Evolutionary conservation across 2,888 invertebrate species (phyloP), one percentile per base, ranked within the genome.

Genomic region (Meloe dianella): DNA sequence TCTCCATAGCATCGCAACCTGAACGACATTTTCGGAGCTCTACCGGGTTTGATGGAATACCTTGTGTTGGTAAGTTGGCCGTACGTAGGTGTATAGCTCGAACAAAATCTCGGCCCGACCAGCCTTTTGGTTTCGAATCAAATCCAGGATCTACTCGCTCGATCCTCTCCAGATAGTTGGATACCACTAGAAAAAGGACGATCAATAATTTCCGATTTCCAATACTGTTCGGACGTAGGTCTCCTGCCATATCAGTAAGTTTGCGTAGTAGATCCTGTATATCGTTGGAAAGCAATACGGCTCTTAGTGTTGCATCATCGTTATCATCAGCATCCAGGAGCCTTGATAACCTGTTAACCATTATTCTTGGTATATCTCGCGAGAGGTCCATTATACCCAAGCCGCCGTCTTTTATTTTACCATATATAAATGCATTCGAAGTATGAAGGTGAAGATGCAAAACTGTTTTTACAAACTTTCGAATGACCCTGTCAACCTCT

Each of bases 321-420:
- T 12, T 0, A 4, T 12, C 14, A 12, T 35, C 10, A 35, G 3
- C 14, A 12, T 35, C 10, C 1, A 35, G 10, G 0, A 35, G 35
- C 12, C 14, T 12, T 4, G 12, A 14, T 2, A 35, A 3, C 0
- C 35, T 12, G 2, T 14, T 2, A 5, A 12, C 2, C 1, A 35
- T 12, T 4, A 10, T 35, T 0, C 35, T 1, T 0, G 35, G 35
- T 1, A 35, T 35, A 3, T 35, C 35, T 1, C 35, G 10, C 4
- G 1, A 0, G 27, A 78, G 65, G 29, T 75, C 66, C 29, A 66
- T 59, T 1, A 79, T 58, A 5, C 78, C 78, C n/a, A 79, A 68
- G 0, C 76, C 76, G 4, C 78, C 78, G 54, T 76, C 77, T 14
- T 68, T 20, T 14, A 66, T 51, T 22, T 38, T 22, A 6, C 56